Evolutionary conservation across 2,113 vertebrate species (phyloP), one percentile per base, ranked within the genome.

Genomic region (Halcyon senegalensis): DNA sequence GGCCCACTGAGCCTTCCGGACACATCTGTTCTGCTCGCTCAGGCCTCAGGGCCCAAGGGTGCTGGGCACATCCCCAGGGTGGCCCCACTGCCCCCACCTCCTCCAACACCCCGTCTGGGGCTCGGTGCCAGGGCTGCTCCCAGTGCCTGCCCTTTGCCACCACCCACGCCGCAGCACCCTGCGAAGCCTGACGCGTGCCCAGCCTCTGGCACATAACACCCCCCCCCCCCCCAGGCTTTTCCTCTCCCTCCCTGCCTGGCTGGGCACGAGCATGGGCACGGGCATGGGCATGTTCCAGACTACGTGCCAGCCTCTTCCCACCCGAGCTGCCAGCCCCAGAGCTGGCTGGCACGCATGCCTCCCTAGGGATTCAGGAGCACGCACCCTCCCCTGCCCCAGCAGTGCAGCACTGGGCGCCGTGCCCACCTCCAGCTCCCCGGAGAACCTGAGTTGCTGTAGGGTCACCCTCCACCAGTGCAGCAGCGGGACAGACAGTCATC

Each of bases 221-320:
- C 19, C 55, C 46, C 12, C 28, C 31, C 30, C 51, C 51, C 77
- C 39, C 17, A 3, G 63, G 79, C 77, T 33, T 16, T 78, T 84
- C n/a, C 48, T 84, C 69, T 84, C 81, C 81, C 77, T 95, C 87
- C 87, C 81, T 94, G 78, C 95, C 74, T 58, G 2, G 84, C 90
- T 17, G 10, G 91, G 93, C 81, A 93, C 5, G 1, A 48, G 94
- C 79, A 95, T 1, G 35, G 92, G 87, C 87, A 93, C 2, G 5
- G 59, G 68, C 77, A 92, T 2, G 5, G 73, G 91, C 91, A 89
- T 3, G 90, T 95, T 88, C 66, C 95, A 91, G 87, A 94, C 96
- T 50, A 95, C n/a, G 33, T 3, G 58, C 68, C 95, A 91, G 77
- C 60, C 81, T 93, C 81, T 91, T 97, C 94, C 93, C 8, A 30